Conservation (phyloP, 2,113 vertebrate genomes). For the Hystrix brachyura region DNA sequence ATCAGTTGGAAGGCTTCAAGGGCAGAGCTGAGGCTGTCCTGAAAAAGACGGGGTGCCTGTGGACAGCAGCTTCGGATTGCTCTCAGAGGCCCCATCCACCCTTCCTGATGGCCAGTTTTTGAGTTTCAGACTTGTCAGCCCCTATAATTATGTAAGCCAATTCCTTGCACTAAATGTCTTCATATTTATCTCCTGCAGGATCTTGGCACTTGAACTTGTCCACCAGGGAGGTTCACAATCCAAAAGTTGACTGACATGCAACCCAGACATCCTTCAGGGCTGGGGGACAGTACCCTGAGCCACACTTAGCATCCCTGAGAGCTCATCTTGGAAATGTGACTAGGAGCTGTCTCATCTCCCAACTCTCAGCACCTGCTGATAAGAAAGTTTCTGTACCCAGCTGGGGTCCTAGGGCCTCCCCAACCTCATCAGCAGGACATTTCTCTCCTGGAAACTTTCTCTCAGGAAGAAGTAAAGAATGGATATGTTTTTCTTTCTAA, state of each 20-base stretch:
- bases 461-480: background rate
- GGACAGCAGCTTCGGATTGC: background rate
- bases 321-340: background rate
- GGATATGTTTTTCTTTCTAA: background rate
- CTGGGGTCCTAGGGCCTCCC: background rate
- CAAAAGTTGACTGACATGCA: background rate
- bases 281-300: background rate
- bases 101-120: background rate
- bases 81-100: background rate
- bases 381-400: background rate
- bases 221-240: background rate
- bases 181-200: too few relatives aligned
- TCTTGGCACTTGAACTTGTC: background rate
- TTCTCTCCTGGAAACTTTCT: background rate
- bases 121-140: background rate
- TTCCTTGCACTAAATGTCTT: background rate
- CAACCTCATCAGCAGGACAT: background rate
- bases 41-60: background rate
- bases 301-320: background rate
- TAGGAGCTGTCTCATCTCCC: background rate
- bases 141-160: background rate
- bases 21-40: background rate
- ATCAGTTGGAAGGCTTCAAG: background rate
- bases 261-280: background rate
- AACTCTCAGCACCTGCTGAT: background rate